Evolutionary conservation across 2,797 vertebrate species (phyloP), one percentile per base, ranked within the genome.

Genomic region (Merluccius polli): DNA sequence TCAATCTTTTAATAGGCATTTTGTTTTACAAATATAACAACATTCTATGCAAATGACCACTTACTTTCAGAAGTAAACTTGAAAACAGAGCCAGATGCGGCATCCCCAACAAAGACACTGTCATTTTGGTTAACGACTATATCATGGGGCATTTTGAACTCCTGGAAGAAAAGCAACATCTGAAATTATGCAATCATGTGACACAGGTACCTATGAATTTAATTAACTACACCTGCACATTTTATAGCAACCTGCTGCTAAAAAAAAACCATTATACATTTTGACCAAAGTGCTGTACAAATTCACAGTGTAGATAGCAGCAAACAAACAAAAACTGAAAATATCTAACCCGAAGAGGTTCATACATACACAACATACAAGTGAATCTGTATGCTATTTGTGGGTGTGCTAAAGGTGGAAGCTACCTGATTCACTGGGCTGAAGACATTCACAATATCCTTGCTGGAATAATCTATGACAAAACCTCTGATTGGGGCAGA

Each of bases 101-200:
- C 96, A 1, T 99, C 97, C 44, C 95, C 97, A 0, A 98, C 85
- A 6, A 95, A 99, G 0, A 98, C 91, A 0, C 84, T 93, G 72
- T 95, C 95, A 0, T 97, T 95, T 79, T 90, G 91, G 48, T 91
- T 93, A 4, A 92, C 95, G 8, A 94, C 93, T 0, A 99, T 87
- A 81, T 98, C 97, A 27, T 99, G 98, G 68, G 98, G 97, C 95
- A 99, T 96, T 86, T 94, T 91, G 82, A 99, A 98, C 52, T 89
- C 93, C 97, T 98, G 92, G 31, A 79, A 69, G 89, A 63, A 84
- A 87, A 84, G 1, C 72, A 38, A 71, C 1, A 29, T 12, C 18
- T 59, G 15, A 59, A 7, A n/a, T 21, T n/a, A 7, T 7, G 18
- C 7, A 6, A 59, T 59, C 2, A 24, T 59, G 48, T 15, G 16